Percentiles rank a stretch among this genome's conserved stretches.
Conservation (phyloP, 2,888 invertebrate species). For the Lepidocyrtoides sp. region DNA sequence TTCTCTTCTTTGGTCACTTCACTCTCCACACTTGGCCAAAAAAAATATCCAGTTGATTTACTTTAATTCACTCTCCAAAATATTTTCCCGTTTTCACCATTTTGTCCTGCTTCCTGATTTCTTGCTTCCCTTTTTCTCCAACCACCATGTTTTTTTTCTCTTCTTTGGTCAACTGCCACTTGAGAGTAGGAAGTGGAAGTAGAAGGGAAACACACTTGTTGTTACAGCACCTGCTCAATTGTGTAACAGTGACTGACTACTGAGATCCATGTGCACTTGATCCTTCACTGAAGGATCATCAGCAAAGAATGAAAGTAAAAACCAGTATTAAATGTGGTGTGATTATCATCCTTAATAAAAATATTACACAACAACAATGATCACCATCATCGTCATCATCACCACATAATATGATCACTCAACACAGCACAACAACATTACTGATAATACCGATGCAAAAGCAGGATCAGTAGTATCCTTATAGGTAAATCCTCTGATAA, state of each 20-base stretch:
- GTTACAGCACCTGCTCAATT: constrained; percentile 53
- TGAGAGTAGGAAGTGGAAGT: neutral
- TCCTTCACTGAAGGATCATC: constrained; percentile 59
- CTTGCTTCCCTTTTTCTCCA: too few species aligned
- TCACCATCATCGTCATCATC: constrained; percentile 6
- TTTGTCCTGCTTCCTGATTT: neutral
- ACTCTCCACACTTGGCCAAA: too few species aligned
- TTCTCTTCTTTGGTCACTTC: neutral
- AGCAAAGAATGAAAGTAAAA: constrained; percentile 54
- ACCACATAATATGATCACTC: neutral
- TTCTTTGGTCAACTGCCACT: neutral
- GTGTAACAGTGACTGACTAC: constrained; percentile 58
- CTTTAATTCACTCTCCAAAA: neutral
- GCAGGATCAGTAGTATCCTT: neutral
- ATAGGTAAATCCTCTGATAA: neutral
- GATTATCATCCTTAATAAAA: constrained; percentile 47
- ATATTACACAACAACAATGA: constrained; percentile 64
- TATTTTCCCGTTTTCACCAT: neutral
- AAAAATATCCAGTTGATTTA: neutral
- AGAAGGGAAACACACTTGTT: neutral
- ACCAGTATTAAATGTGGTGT: constrained; percentile 59
- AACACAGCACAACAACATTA: constrained; percentile 18
- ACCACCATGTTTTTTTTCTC: neutral
- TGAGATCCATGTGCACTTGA: constrained; percentile 75
- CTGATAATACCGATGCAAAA: neutral